Percentiles rank a stretch among this genome's conserved stretches.
These are phyloP conservation scores for Mormyrus iriodes DNA, from an alignment of 2,113 vertebrate species.

Conservation along the genomic window DNA sequence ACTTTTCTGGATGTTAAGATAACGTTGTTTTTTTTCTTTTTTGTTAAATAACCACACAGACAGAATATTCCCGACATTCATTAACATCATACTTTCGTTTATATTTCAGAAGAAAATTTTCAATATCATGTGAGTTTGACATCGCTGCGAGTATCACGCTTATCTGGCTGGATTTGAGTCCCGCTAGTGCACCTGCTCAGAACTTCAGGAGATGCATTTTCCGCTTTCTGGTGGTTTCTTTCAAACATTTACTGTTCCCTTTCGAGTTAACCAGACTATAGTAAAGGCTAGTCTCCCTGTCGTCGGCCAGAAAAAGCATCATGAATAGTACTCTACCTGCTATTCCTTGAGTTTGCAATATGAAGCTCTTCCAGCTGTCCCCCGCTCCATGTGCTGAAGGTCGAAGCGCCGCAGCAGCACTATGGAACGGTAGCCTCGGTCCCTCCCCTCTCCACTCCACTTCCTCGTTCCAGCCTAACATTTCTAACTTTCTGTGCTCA, in stretches of 20 bases:
- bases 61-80: neutral
- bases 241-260: constrained; percentile 24
- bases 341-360: constrained; percentile 71
- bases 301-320: constrained; percentile 19
- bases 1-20: neutral
- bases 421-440: constrained; percentile 70
- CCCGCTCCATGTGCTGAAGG: constrained; percentile 78
- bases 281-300: constrained; percentile 2
- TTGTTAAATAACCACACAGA: neutral
- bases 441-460: constrained; percentile 79
- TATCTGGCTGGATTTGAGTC: constrained; percentile 45
- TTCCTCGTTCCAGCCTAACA: constrained; percentile 87
- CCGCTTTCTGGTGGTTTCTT: constrained; percentile 35
- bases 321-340: constrained; percentile 70
- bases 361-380: constrained; percentile 72
- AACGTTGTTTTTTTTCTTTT: neutral
- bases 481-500: constrained; percentile 61
- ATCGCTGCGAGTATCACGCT: constrained; percentile 19
- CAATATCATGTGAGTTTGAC: constrained; percentile 12
- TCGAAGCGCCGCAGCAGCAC: constrained; percentile 67
- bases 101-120: neutral
- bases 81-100: neutral
- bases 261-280: neutral
- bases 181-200: constrained; percentile 61
- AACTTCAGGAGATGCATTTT: constrained; percentile 51